Conservation (phyloP, 2,797 vertebrate species). For the Lithobates sylvaticus region DNA sequence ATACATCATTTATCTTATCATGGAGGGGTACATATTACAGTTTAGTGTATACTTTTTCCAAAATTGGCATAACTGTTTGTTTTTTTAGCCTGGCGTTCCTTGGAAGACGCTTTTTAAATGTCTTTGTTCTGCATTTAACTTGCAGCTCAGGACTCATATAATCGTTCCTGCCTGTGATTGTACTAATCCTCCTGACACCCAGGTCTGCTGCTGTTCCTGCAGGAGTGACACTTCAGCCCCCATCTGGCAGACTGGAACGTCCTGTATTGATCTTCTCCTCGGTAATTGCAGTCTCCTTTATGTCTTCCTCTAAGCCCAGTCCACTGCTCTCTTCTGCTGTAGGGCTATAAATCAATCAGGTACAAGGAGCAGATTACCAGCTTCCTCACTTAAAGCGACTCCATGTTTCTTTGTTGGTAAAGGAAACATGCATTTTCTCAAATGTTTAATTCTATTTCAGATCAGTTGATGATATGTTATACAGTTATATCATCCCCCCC, state of each 20-base stretch:
- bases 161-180: background rate
- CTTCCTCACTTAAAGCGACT: background rate
- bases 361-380: background rate
- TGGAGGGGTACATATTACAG: background rate
- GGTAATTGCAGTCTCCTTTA: conserved; percentile 43
- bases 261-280: conserved; percentile 37
- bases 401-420: background rate
- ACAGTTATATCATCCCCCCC: no score
- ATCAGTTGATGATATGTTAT: no score
- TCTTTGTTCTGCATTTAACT: conserved; percentile 4
- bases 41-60: background rate
- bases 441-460: no score
- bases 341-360: conserved; percentile 9
- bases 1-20: background rate
- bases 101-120: background rate
- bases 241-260: conserved; percentile 11
- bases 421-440: background rate
- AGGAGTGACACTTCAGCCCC: conserved; percentile 21
- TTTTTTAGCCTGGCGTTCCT: no score
- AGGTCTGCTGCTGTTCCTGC: conserved; percentile 31
- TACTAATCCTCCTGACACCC: conserved; percentile 29
- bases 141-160: conserved; percentile 33
- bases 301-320: background rate
- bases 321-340: conserved; percentile 12
- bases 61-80: no score